phyloP scores from a whole-genome alignment of 2,888 invertebrate species.

The Cephus runcator region DNA sequence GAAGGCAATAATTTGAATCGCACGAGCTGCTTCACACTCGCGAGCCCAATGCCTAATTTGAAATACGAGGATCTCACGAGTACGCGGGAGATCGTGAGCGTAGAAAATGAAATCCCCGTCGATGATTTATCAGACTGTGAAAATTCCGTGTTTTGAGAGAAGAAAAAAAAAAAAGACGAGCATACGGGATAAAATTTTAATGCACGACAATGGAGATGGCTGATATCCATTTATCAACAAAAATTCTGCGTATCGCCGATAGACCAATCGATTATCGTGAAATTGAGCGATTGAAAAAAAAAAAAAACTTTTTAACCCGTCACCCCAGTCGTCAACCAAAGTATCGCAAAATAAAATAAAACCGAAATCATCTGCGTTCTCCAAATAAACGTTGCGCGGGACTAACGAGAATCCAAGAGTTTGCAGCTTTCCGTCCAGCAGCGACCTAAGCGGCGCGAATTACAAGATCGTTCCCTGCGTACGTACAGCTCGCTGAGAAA shows the following conservation, averaged over 20 bases:
- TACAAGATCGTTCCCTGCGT: not conserved
- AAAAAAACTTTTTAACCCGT: not conserved
- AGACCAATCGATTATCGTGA: too few relatives aligned
- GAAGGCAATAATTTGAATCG: not conserved
- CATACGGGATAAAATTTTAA: not conserved
- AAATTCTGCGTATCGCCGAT: not conserved
- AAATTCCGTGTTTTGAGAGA: not conserved
- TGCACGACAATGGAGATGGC: not conserved
- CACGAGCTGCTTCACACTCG: not conserved
- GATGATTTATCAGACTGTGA: not conserved
- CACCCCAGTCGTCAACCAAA: rapidly evolving
- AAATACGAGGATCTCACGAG: not conserved
- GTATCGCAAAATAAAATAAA: not conserved
- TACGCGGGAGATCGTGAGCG: not conserved
- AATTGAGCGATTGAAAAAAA: not conserved
- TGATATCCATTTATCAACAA: not conserved
- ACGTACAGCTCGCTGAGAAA: not conserved
- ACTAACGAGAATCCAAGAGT: not conserved
- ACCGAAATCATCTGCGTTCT: not conserved
- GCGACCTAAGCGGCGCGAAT: not conserved
- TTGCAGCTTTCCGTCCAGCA: not conserved
- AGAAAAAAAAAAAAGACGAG: not conserved
- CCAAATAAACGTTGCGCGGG: not conserved
- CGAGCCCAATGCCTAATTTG: not conserved
- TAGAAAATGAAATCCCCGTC: not conserved